Evolutionary conservation across 2,113 vertebrate genomes (phyloP), one percentile per base, ranked within the genome.

Genomic region (Lathamus discolor): DNA sequence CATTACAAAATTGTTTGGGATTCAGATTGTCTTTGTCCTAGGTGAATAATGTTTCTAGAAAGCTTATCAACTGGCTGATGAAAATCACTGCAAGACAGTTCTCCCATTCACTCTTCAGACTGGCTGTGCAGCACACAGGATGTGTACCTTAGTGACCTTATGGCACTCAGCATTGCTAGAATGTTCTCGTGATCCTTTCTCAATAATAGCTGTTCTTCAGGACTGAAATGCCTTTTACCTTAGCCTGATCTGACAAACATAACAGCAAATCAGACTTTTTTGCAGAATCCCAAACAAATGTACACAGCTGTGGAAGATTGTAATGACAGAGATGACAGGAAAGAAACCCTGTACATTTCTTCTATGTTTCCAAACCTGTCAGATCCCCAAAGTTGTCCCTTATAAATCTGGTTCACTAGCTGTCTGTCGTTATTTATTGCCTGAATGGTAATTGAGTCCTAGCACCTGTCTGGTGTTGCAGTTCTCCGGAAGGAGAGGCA

Each of bases 321-420:
- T 44, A 35, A 2, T 0, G 2, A 37, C 0, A 7, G 49, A 74
- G 25, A 9, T 29, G 54, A 33, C 22, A 66, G 39, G 61, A 66
- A 27, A 69, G 17, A 74, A 95, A 39, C 23, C 5, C 8, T 62
- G 25, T 35, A 4, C 3, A 7, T 20, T 49, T 66, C 33, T 28
- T 49, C 39, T 48, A 1, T 3, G 1, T 54, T 31, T 63, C 67
- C 88, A 61, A 66, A 72, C 39, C 48, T 61, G 9, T 64, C 43
- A 63, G 19, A 48, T 23, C 77, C 78, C 31, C 3, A 7, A 57
- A 28, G 17, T 3, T 4, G 1, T 69, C 46, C 64, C 29, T 43
- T 43, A 13, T 11, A 46, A 54, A 28, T 17, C 33, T 59, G 49
- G 6, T n/a, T 78, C 39, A 1, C 25, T 57, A 28, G 1, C 22